Evolutionary conservation across 1,140 invertebrate genomes (phyloP), one percentile per base, ranked within the genome.

Genomic region (Tetraneura akinire): DNA sequence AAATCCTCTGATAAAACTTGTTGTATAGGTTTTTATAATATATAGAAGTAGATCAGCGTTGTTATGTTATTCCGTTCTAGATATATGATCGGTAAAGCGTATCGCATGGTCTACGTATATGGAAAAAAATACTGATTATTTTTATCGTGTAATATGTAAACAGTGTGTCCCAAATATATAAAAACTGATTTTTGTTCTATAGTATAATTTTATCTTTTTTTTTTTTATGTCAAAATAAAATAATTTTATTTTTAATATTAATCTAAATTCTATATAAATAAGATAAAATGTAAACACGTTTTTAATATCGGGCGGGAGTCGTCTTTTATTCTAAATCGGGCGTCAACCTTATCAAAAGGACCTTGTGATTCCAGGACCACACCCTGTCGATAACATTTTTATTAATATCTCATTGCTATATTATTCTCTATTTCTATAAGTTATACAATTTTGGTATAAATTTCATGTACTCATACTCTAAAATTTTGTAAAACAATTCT

Each of bases 301-400:
- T 55, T 45, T 47, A 55, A 42, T 42, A n/a, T 68, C 71, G 64
- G 80, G 64, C 53, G 64, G 80, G 80, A 64, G 49, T 32, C 64
- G 62, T 55, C 62, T 37, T 37, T 37, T n/a, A n/a, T 68, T 80
- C 32, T 32, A 53, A 80, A 80, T 26, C 62, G 62, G 45, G 80
- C 66, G 66, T 68, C 66, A 42, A 70, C 80, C 53, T 70, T 57
- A 68, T 80, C 66, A 70, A 32, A 47, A n/a, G 29, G 62, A 80
- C 80, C 49, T 80, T 68, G 80, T 70, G 37, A 70, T 53, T 71
- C 45, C 68, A 71, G 68, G 68, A 68, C 62, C 80, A 70, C 62
- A 80, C 80, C 62, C 62, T 80, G 64, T 32, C 66, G 66, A 80
- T 80, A 57, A 51, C 32, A 80, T 66, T 62, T 37, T 68, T 66